These are phyloP conservation scores for Leptarthrus brevirostris DNA, from an alignment of 2,888 invertebrate genomes.

Conservation along the genomic window DNA sequence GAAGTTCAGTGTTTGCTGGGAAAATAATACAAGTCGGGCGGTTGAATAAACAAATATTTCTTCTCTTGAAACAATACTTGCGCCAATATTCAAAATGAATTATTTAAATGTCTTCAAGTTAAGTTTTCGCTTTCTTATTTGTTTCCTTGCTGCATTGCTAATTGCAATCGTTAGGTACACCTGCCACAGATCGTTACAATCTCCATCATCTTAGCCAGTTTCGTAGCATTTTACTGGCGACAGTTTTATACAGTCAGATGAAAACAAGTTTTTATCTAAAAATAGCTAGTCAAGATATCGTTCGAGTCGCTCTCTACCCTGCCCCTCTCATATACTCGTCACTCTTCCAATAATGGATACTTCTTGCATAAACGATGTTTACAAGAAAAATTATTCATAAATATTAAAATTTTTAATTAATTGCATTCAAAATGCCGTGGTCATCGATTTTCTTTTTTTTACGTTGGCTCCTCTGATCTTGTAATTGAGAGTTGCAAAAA, in stretches of 20 bases:
- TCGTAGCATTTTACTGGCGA: conserved; percentile 33
- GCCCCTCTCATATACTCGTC: conserved; percentile 1
- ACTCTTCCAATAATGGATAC: conserved; percentile 21
- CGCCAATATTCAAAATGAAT: neutral
- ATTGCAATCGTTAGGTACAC: conserved; percentile 43
- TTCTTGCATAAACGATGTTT: conserved; percentile 18
- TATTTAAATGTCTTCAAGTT: neutral
- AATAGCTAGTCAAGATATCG: conserved; percentile 13
- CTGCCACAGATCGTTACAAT: conserved; percentile 40
- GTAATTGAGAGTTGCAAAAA: neutral
- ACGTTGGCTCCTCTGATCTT: neutral
- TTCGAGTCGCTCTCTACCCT: neutral
- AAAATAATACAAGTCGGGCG: too few species aligned
- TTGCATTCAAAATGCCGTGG: conserved; percentile 5
- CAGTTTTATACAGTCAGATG: conserved; percentile 36
- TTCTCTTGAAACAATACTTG: too few species aligned
- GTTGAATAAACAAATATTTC: too few species aligned
- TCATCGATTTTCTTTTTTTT: neutral
- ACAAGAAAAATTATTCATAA: conserved; percentile 43
- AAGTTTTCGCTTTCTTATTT: neutral
- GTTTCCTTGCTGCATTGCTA: conserved; percentile 29
- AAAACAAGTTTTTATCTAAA: conserved; percentile 44
- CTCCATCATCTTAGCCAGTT: conserved; percentile 39
- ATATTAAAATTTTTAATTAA: conserved; percentile 39
- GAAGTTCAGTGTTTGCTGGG: neutral